phyloP scores from a whole-genome alignment of 2,888 invertebrate species.

The Nudaria mundana region DNA sequence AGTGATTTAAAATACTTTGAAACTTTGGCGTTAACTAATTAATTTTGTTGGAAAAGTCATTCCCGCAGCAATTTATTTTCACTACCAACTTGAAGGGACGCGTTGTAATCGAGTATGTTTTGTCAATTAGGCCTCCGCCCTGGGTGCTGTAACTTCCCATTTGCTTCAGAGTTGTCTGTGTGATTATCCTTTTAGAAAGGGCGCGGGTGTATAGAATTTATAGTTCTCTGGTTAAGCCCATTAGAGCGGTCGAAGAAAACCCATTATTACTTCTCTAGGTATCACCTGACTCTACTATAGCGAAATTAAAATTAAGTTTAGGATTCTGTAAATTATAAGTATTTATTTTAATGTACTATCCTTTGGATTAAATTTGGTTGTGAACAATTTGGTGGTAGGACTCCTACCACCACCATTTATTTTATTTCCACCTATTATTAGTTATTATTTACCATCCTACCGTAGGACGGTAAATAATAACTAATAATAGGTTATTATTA shows the following conservation, averaged over 20 bases:
- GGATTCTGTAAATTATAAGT: neutral
- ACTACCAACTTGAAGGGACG: slow-evolving; percentile 34
- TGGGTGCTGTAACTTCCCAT: slow-evolving; percentile 68
- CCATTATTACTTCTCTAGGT: slow-evolving; percentile 31
- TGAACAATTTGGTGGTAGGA: too few relatives aligned
- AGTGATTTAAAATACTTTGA: slow-evolving; percentile 19
- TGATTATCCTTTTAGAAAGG: slow-evolving; percentile 73
- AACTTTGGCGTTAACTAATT: slow-evolving; percentile 31
- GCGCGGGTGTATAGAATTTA: slow-evolving; percentile 65
- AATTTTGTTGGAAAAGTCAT: slow-evolving; percentile 43
- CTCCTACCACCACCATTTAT: too few relatives aligned
- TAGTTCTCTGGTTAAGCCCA: slow-evolving; percentile 67
- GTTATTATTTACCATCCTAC: too few relatives aligned
- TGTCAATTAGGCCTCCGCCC: slow-evolving; percentile 66
- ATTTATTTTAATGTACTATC: too few relatives aligned
- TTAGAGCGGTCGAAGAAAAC: slow-evolving; percentile 53
- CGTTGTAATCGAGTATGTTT: slow-evolving; percentile 60
- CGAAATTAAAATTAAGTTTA: slow-evolving; percentile 12
- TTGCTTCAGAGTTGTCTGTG: slow-evolving; percentile 60
- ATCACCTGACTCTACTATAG: slow-evolving; percentile 21
- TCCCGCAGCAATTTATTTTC: slow-evolving; percentile 42
- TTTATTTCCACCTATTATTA: too few relatives aligned
- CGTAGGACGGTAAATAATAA: too few relatives aligned
- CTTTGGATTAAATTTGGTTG: too few relatives aligned
- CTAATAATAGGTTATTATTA: too few relatives aligned